Conservation (phyloP, 2,888 invertebrate genomes). For the Spisula subtruncata region DNA sequence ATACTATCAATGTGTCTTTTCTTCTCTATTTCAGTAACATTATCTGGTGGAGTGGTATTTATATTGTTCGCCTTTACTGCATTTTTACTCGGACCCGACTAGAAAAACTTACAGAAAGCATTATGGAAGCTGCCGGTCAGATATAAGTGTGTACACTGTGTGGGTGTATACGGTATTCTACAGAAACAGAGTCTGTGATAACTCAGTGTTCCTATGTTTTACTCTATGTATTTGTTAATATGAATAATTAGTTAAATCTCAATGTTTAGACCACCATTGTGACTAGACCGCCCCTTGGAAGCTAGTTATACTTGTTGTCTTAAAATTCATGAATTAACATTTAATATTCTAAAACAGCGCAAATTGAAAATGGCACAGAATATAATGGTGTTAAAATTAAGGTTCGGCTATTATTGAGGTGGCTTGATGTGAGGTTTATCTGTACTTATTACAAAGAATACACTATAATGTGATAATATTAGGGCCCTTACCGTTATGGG, state of each 20-base stretch:
- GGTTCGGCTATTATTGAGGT: too few relatives aligned
- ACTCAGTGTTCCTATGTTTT: conserved; percentile 30
- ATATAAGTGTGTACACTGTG: conserved; percentile 24
- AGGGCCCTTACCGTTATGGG: too few relatives aligned
- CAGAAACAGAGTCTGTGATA: conserved; percentile 37
- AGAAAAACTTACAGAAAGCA: not conserved
- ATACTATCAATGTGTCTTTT: not conserved
- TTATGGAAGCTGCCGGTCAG: not conserved
- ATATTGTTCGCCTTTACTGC: conserved; percentile 97
- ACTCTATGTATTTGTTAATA: not conserved
- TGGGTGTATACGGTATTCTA: not conserved
- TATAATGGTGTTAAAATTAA: too few relatives aligned
- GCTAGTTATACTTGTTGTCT: too few relatives aligned
- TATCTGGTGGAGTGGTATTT: conserved; percentile 98
- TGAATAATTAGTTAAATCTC: not conserved
- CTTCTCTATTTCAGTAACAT: conserved; percentile 93
- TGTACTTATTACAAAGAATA: too few relatives aligned
- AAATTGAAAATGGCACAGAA: too few relatives aligned
- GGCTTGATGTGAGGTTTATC: too few relatives aligned
- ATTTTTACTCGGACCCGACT: conserved; percentile 93
- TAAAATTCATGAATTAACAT: too few relatives aligned
- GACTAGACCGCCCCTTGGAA: too few relatives aligned
- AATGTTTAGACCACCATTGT: not conserved
- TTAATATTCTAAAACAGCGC: too few relatives aligned
- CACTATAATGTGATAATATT: too few relatives aligned